phyloP scores from a whole-genome alignment of 2,113 vertebrate genomes.

The Malaclemys terrapin region DNA sequence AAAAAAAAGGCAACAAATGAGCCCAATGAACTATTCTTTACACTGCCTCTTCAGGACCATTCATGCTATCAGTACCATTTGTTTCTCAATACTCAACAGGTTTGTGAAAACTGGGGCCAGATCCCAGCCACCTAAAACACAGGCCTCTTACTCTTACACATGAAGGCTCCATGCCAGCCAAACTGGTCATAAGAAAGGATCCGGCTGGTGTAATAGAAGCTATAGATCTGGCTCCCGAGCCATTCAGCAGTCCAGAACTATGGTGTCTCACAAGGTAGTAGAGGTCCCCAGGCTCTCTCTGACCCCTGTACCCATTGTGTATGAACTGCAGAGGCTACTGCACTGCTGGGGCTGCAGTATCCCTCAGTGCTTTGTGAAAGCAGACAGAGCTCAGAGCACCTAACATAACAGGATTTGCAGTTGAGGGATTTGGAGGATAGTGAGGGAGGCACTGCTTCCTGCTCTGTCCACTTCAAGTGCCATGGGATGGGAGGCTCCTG shows the following conservation, averaged over 20 bases:
- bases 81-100: background rate
- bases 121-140: background rate
- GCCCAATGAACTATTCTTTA: background rate
- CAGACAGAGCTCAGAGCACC: background rate
- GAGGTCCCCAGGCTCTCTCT: background rate
- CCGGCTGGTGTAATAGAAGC: background rate
- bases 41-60: background rate
- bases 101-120: background rate
- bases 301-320: background rate
- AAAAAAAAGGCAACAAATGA: background rate
- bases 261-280: background rate
- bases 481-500: background rate
- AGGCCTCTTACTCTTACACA: rapidly evolving
- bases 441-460: background rate
- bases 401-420: background rate
- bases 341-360: background rate
- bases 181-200: background rate
- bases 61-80: background rate
- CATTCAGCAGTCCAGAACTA: background rate
- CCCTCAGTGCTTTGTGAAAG: background rate
- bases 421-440: background rate
- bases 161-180: background rate
- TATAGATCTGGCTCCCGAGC: background rate
- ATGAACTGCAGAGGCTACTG: background rate
- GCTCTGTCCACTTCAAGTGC: background rate